These are phyloP conservation scores for Rhynchomys soricoides DNA, from an alignment of 2,113 vertebrate genomes.

Conservation along the genomic window DNA sequence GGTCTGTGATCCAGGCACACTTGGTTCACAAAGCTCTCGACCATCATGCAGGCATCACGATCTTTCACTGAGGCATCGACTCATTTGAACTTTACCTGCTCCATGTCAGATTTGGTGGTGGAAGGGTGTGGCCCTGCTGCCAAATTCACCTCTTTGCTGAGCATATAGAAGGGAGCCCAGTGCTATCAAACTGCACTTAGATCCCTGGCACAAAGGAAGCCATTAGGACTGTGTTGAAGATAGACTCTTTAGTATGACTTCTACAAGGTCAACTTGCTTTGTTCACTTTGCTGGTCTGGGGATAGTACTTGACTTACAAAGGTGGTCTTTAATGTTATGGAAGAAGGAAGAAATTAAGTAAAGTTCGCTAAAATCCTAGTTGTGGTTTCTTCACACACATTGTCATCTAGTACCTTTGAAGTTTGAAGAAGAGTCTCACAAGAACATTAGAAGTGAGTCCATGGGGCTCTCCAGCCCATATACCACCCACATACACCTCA, in stretches of 20 bases:
- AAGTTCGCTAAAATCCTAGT: neutral
- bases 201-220: neutral
- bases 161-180: neutral
- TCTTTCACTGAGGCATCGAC: neutral
- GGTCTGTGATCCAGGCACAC: neutral
- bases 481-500: too few species aligned
- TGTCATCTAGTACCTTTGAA: neutral
- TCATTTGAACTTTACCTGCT: neutral
- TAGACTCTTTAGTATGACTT: neutral
- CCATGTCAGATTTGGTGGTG: neutral
- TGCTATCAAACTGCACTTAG: neutral
- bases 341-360: neutral
- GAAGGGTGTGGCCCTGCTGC: neutral
- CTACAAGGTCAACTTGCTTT: neutral
- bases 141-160: neutral
- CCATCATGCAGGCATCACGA: too few species aligned
- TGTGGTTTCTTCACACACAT: neutral
- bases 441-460: neutral
- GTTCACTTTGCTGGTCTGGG: neutral
- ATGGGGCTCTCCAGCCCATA: neutral
- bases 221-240: neutral
- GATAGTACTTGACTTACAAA: neutral
- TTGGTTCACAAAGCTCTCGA: neutral
- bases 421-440: neutral
- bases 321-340: neutral